A percentile compares a stretch with the other conserved stretches of the same genome.
Conservation (phyloP, 2,888 invertebrate species). For the Andricus quercusramuli region DNA sequence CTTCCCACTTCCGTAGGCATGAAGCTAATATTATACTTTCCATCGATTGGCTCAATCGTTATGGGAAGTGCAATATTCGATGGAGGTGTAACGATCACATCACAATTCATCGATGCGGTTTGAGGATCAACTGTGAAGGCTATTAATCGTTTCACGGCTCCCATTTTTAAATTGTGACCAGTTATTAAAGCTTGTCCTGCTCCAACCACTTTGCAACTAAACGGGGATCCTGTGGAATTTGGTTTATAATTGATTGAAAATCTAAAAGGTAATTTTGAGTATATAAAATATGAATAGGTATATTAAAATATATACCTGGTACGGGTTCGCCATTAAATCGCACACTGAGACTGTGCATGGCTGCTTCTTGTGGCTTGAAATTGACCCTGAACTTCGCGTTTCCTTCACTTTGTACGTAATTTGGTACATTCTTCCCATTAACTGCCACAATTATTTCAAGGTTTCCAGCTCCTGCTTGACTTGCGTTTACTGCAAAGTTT, state of each 20-base stretch:
- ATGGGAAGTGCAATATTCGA: conserved; percentile 90
- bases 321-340: conserved; percentile 86
- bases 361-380: conserved; percentile 97
- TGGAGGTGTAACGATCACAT: conserved; percentile 87
- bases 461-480: conserved; percentile 96
- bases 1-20: conserved; percentile 93
- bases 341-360: conserved; percentile 94
- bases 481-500: conserved; percentile 91
- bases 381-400: conserved; percentile 96
- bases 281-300: conserved; percentile 11
- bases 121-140: conserved; percentile 82
- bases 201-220: conserved; percentile 90
- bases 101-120: conserved; percentile 71
- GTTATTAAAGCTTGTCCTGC: conserved; percentile 83
- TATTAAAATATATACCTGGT: conserved; percentile 78
- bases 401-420: conserved; percentile 98
- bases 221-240: conserved; percentile 89
- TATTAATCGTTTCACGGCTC: conserved; percentile 84
- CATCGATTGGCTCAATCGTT: conserved; percentile 83
- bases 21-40: conserved; percentile 88
- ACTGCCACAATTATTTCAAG: conserved; percentile 98
- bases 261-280: neutral
- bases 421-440: conserved; percentile 97
- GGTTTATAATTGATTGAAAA: conserved; percentile 3
- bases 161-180: conserved; percentile 85